These are phyloP conservation scores for Eueremaeus valkanovi DNA, from an alignment of 2,888 invertebrate genomes.

Conservation along the genomic window DNA sequence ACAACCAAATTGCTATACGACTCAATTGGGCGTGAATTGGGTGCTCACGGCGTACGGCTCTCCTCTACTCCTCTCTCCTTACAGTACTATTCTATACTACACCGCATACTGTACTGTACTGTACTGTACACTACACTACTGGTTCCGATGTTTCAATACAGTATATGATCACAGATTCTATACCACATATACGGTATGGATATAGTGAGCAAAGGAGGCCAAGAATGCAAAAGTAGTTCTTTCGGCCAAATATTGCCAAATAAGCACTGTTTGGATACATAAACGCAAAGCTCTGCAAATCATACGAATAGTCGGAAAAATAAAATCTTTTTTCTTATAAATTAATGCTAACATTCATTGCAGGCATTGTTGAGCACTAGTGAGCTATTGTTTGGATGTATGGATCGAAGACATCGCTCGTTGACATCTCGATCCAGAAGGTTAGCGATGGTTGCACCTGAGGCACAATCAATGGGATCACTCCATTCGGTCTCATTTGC, in stretches of 20 bases:
- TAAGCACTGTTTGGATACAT: not conserved
- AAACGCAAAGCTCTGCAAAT: not conserved
- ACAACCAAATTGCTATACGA: constrained; percentile 44
- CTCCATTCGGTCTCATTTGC: not conserved
- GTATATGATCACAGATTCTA: not conserved
- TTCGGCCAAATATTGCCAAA: not conserved
- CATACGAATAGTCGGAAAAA: not conserved
- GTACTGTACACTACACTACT: too few species aligned
- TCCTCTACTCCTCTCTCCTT: not conserved
- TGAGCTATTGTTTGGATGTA: too few species aligned
- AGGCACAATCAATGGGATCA: not conserved
- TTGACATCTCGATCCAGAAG: too few species aligned
- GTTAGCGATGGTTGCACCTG: not conserved
- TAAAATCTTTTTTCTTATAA: not conserved
- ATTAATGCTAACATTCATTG: not conserved
- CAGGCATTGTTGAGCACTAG: too few species aligned
- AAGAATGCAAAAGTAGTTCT: not conserved
- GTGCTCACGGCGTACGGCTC: not conserved
- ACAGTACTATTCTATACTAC: too few species aligned
- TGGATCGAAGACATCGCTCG: too few species aligned
- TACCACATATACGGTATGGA: not conserved
- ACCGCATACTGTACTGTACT: too few species aligned
- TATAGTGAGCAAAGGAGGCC: not conserved
- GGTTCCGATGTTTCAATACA: too few species aligned
- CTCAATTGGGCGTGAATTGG: constrained; percentile 45